Evolutionary conservation across 1,140 invertebrate species (phyloP).

Genomic region (Pentalonia nigronervosa): DNA sequence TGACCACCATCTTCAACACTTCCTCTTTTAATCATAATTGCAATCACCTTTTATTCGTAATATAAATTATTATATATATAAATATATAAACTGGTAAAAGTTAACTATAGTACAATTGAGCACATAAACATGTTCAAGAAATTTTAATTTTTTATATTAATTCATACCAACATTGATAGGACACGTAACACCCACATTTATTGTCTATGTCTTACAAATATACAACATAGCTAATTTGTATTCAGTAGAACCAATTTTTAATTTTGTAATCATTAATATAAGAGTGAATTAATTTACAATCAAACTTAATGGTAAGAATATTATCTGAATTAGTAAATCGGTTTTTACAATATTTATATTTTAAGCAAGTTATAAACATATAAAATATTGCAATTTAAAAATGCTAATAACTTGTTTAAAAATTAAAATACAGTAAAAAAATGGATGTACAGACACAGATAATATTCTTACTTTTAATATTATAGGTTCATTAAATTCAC

Average conservation of each 20-base stretch:
- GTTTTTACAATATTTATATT: background rate
- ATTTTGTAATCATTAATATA: background rate
- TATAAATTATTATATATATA: background rate
- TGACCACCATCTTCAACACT: conserved; percentile 76
- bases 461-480: too few species aligned
- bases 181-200: background rate
- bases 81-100: background rate
- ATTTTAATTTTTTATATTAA: background rate
- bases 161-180: background rate
- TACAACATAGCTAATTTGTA: background rate
- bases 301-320: background rate
- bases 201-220: background rate
- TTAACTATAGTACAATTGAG: background rate
- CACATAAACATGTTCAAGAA: background rate
- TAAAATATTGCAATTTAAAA: background rate
- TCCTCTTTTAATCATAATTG: conserved; percentile 85
- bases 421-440: too few species aligned
- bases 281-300: background rate
- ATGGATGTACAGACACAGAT: too few species aligned
- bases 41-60: conserved; percentile 69
- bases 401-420: background rate
- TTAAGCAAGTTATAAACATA: background rate
- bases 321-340: background rate
- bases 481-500: background rate
- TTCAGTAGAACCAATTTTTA: background rate